phyloP scores from a whole-genome alignment of 2,113 vertebrate genomes.

The human (Homo sapiens) region DNA sequence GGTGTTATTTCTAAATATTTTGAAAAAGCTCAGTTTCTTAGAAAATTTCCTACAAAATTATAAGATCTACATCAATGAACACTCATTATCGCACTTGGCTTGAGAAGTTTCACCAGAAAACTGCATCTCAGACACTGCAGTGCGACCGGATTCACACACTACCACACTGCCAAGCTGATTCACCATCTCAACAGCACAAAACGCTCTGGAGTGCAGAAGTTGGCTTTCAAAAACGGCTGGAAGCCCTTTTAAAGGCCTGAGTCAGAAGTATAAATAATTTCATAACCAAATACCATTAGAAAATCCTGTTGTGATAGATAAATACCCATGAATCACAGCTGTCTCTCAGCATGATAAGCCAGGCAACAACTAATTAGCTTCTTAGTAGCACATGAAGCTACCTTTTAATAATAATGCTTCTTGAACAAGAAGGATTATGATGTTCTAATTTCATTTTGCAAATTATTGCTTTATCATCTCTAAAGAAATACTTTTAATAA shows the following conservation, averaged over 20 bases:
- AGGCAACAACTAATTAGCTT: slow-evolving; percentile 22
- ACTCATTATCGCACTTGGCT: background rate
- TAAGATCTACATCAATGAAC: background rate
- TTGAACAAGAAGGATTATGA: background rate
- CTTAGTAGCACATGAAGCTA: slow-evolving; percentile 5
- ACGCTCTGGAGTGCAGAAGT: slow-evolving; percentile 24
- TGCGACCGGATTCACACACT: background rate
- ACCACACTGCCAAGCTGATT: background rate
- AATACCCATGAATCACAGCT: slow-evolving; percentile 63
- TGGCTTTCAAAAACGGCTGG: slow-evolving; percentile 63
- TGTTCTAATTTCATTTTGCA: slow-evolving; percentile 48
- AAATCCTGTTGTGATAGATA: slow-evolving; percentile 51
- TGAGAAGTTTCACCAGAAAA: background rate
- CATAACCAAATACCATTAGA: slow-evolving; percentile 72
- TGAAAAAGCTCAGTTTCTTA: background rate
- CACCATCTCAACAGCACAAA: slow-evolving; percentile 3
- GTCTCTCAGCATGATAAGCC: slow-evolving; percentile 47
- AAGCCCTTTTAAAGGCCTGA: slow-evolving; percentile 60
- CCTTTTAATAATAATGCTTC: slow-evolving; percentile 16
- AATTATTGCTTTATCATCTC: background rate
- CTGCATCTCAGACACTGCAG: background rate
- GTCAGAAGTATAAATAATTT: slow-evolving; percentile 35
- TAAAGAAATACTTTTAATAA: slow-evolving; percentile 13
- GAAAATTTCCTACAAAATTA: background rate
- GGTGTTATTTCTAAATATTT: background rate